Conservation (phyloP, 1,140 invertebrate species). For the Parasteatoda tepidariorum region DNA sequence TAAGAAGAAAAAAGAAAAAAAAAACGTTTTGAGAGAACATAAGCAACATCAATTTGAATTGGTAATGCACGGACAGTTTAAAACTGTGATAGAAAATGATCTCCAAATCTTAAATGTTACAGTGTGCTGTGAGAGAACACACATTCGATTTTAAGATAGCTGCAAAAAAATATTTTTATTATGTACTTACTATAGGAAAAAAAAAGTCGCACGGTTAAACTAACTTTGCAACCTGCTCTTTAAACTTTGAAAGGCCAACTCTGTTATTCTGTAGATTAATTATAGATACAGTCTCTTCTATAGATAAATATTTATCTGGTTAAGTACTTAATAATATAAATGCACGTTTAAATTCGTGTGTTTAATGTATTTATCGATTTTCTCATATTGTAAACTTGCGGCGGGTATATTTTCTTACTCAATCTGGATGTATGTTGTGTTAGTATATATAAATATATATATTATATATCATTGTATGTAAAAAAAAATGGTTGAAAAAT, state of each 20-base stretch:
- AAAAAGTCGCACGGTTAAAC: not conserved
- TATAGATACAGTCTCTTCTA: constrained; percentile 20
- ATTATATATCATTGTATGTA: constrained; percentile 60
- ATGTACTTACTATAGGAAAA: not conserved
- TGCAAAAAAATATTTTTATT: not conserved
- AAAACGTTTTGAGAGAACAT: no score
- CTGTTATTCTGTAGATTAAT: constrained; percentile 3
- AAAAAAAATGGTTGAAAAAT: constrained; percentile 53
- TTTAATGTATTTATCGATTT: constrained; percentile 47
- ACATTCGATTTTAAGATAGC: not conserved
- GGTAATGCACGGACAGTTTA: no score
- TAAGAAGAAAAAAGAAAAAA: no score
- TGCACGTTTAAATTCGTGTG: constrained; percentile 37
- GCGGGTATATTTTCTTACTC: constrained; percentile 60
- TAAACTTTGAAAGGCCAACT: not conserved
- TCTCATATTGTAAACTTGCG: constrained; percentile 58
- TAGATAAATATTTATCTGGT: constrained; percentile 37
- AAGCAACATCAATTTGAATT: no score
- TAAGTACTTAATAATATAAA: constrained; percentile 39
- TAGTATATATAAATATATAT: constrained; percentile 58
- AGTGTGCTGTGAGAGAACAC: not conserved
- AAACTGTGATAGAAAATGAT: no score
- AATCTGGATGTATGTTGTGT: constrained; percentile 55
- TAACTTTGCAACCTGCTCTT: not conserved
- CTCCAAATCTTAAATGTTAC: no score